These are phyloP conservation scores for Australoheros facetus DNA, from an alignment of 2,797 vertebrate species.

Conservation along the genomic window DNA sequence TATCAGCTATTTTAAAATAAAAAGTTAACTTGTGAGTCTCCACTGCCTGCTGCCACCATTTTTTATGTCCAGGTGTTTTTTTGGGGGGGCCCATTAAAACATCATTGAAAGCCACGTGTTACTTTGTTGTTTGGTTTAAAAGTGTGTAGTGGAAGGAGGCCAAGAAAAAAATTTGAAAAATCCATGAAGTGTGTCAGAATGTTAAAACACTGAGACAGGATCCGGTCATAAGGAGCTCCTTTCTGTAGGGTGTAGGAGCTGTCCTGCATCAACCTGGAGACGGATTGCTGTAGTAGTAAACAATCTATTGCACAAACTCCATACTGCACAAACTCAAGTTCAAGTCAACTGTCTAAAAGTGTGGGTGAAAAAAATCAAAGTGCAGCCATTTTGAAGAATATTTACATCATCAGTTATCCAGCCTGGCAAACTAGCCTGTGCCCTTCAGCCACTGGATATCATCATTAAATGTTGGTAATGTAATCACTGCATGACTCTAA, in stretches of 20 bases:
- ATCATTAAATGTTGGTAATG: conserved; percentile 42
- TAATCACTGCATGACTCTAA: conserved; percentile 47
- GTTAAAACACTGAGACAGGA: not conserved
- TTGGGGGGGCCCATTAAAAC: not conserved
- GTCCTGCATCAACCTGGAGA: not conserved
- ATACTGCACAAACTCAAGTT: no score
- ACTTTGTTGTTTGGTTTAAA: not conserved
- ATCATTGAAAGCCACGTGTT: not conserved
- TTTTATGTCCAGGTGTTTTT: not conserved
- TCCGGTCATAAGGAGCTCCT: not conserved
- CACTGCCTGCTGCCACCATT: not conserved
- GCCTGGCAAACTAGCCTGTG: conserved; percentile 2
- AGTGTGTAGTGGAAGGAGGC: not conserved
- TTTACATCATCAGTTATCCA: conserved; percentile 35
- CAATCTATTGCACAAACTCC: no score
- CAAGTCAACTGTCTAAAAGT: not conserved
- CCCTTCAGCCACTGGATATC: conserved; percentile 12
- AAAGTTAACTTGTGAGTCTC: not conserved
- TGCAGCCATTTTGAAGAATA: conserved; percentile 10
- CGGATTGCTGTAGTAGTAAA: no score
- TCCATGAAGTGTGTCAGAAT: not conserved
- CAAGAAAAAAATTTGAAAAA: not conserved
- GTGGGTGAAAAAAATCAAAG: conserved; percentile 4
- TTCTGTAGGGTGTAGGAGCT: not conserved
- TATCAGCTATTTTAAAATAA: not conserved